These are phyloP conservation scores for Psephotus haematonotus DNA, from an alignment of 2,113 vertebrate species.

Conservation along the genomic window DNA sequence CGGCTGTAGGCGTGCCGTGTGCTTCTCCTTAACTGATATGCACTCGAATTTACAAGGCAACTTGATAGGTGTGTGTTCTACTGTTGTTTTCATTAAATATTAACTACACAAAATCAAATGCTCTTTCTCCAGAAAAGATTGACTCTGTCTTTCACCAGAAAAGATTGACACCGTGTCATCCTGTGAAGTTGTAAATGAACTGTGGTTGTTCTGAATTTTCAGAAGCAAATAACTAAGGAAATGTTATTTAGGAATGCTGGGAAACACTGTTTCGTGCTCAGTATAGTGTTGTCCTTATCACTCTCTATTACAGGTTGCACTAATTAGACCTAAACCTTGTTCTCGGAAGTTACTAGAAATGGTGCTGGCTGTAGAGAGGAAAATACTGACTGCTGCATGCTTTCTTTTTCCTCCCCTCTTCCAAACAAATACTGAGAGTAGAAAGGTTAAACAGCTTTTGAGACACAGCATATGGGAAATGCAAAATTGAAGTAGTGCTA, in stretches of 20 bases:
- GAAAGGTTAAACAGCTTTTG: constrained; percentile 40
- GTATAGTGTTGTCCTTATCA: neutral
- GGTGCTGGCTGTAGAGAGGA: neutral
- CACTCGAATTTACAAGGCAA: neutral
- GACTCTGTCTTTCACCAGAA: neutral
- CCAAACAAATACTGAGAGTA: constrained; percentile 1
- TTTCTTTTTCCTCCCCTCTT: neutral
- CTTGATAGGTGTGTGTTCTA: neutral
- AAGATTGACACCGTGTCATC: neutral
- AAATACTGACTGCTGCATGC: neutral
- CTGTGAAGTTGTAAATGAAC: neutral
- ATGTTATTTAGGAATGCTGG: neutral
- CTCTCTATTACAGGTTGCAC: neutral
- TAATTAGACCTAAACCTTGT: neutral
- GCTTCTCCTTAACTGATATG: constrained; percentile 15
- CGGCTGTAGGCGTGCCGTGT: neutral
- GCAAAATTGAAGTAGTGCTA: neutral
- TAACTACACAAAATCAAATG: neutral
- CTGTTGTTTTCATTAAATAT: neutral
- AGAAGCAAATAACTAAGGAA: neutral
- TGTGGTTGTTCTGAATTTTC: neutral
- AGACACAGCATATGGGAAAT: neutral
- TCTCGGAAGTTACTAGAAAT: neutral
- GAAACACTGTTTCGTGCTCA: neutral
- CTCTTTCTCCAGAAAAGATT: neutral